Evolutionary conservation across 2,113 vertebrate genomes (phyloP).

Genomic region (Podiceps cristatus): DNA sequence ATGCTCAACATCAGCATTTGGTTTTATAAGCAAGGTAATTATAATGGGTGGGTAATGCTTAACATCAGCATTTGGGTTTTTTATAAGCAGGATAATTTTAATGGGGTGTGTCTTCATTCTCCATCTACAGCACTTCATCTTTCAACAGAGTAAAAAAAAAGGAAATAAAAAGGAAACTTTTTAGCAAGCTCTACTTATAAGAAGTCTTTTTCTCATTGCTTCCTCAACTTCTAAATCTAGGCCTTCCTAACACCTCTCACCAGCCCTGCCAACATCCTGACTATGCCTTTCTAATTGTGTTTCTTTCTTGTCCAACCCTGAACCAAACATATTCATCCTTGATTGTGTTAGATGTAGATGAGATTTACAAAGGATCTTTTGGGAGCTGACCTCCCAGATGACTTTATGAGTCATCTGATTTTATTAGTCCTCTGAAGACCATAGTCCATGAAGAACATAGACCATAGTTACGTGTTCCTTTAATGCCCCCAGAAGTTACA

Average conservation of each 20-base stretch:
- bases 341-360: not conserved
- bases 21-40: not conserved
- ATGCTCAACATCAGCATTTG: not conserved
- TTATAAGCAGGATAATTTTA: not conserved
- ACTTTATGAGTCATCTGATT: not conserved
- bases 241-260: not conserved
- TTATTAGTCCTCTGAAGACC: not conserved
- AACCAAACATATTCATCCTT: not conserved
- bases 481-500: not conserved
- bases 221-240: not conserved
- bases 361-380: not conserved
- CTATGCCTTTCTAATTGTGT: not conserved
- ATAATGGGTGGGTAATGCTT: not conserved
- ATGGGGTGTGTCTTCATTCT: not conserved
- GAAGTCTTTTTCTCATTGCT: not conserved
- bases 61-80: not conserved
- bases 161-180: not conserved
- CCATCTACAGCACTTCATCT: not conserved
- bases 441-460: no score
- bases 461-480: rapidly evolving
- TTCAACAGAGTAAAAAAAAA: not conserved
- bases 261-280: not conserved
- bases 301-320: not conserved
- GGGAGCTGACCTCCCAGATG: no score
- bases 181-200: not conserved